Evolutionary conservation across 1,140 invertebrate genomes (phyloP), one percentile per base, ranked within the genome.

Genomic region (Drosophila mojavensis): DNA sequence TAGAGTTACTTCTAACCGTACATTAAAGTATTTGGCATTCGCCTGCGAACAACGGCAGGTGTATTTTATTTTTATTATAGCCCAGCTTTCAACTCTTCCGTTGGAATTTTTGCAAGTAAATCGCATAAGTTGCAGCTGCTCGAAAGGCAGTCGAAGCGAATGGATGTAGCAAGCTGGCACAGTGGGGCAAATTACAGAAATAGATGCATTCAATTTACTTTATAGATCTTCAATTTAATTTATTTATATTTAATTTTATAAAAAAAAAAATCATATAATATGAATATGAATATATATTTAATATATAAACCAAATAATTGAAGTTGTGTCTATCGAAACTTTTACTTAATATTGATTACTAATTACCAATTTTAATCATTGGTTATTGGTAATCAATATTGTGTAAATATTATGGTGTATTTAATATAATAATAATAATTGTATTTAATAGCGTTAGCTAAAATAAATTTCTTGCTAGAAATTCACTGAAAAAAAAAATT

Each of bases 81-180:
- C 56, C 80, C 81, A 77, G 67, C 73, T 74, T 58, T 85, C 58
- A 68, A 69, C 64, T 75, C 69, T 70, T 62, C 73, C 58, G 45
- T 50, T 70, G 47, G 60, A 58, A 74, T 78, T 81, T 85, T 86
- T 76, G 67, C 75, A 78, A 85, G 74, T 80, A 85, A 78, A 60
- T 78, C 82, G 75, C 82, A 86, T 86, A 84, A 86, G 82, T 86
- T 86, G 82, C 82, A 86, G 82, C 82, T 86, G 71, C 55, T 54
- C 26, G 28, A 66, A 53, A 20, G 56, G 17, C 39, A 67, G 24
- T 56, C 43, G 26, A n/a, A 15, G 63, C 1, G 6, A 15, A 13
- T 36, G 39, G 13, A 20, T 24, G 30, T 36, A 6, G 45, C 58
- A 39, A 9, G 6, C 10, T 39, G 36, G 36, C 48, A 75, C 75